Base-by-base conservation (phyloP, 2,888 invertebrate genomes). In the Heliconius hortense region DNA sequence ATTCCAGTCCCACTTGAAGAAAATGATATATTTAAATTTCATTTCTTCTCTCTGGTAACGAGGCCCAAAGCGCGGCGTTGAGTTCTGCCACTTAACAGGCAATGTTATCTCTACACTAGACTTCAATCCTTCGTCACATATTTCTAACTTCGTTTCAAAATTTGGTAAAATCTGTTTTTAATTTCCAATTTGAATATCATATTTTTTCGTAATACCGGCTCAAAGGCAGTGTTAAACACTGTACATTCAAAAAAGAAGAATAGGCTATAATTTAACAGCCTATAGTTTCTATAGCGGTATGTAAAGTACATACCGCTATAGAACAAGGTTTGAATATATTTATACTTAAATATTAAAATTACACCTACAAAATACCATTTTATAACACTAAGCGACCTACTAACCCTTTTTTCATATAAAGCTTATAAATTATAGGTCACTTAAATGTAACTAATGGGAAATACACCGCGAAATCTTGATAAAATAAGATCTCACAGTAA, bases 361-460 rank as follows among this genome's bases (percentile, higher is more conserved):
- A 69, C 63, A 64, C 68, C 31, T 62, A 73, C 59, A 28, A 75
- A 75, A 70, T 43, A 66, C 62, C 56, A 75, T 76, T 77, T 79
- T 74, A 76, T 75, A 79, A 76, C 66, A 76, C 78, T 74, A 64
- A 72, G 70, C 72, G 77, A 79, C 80, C 80, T 75, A 79, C 74
- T 79, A 74, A 79, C 79, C 77, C 53, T 69, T 77, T 79, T 80
- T 76, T 75, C 72, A 72, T 72, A 73, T 67, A 73, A 67, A 53
- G 68, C 43, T 73, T 71, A 66, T 76, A 76, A 77, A 74, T 76
- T 74, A 76, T 76, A 74, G 76, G 76, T 74, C 76, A 67, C 62
- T 73, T 77, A 60, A 68, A 71, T 70, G 74, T 78, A 76, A 78
- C 71, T 62, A 63, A 74, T 69, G 64, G 72, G n/a, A 76, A 69